Conservation (phyloP, 2,113 vertebrate genomes). For the Numida meleagris region DNA sequence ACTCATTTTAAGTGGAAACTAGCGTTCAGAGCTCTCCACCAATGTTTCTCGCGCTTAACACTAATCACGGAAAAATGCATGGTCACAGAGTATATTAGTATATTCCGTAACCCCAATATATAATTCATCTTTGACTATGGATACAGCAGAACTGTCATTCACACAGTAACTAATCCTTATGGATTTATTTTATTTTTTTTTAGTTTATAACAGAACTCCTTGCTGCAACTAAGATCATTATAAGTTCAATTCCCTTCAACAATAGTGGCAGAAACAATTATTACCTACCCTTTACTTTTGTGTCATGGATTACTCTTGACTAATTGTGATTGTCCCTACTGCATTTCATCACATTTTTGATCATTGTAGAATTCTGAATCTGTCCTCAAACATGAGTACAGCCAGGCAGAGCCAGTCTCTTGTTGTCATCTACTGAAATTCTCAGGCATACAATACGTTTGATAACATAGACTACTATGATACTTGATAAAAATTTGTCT, state of each 20-base stretch:
- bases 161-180: neutral
- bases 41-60: neutral
- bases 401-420: neutral
- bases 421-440: neutral
- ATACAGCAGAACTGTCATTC: neutral
- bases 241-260: neutral
- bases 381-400: neutral
- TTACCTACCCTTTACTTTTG: neutral
- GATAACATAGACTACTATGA: neutral
- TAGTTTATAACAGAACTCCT: neutral
- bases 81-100: neutral
- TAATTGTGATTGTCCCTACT: neutral
- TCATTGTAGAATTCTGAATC: neutral
- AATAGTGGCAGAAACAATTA: neutral
- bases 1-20: neutral
- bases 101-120: neutral
- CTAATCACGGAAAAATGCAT: neutral
- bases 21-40: neutral
- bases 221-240: neutral
- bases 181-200: neutral
- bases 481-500: neutral
- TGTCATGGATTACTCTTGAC: neutral
- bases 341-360: neutral
- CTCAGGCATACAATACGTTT: neutral
- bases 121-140: rapidly evolving